Evolutionary conservation across 53 echinoderm and acorn worm species (phyloP), one percentile per base, ranked within the genome.

Genomic region (Zoroaster sp.): DNA sequence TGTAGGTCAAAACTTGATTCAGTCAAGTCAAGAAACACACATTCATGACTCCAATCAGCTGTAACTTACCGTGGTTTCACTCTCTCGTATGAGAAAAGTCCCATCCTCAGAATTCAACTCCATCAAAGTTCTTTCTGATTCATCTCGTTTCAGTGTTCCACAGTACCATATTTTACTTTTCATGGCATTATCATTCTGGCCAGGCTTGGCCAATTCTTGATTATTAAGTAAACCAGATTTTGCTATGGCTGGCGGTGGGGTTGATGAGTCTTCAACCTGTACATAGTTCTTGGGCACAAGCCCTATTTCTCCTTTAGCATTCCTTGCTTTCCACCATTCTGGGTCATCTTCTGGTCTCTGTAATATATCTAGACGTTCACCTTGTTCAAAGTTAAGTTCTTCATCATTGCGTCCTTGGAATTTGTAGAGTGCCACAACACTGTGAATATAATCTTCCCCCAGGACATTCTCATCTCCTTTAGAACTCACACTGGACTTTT

Each of bases 281-380:
- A 96, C 94, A 87, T 99, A 99, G 75, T 96, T 96, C 87, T 94
- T 91, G 47, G 99, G 99, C 31, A 99, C 99, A 9, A 99, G 94
- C 25, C 99, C 96, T 0, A 90, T 49, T 38, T 93, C 72, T 11
- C 96, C 99, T 0, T 90, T 78, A 30, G 92, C 94, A 73, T 99
- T 99, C 20, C 96, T 74, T 1, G 99, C 99, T 71, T 91, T 89
- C 99, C 99, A 99, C 99, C 99, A 99, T 17, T 99, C 99, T 0
- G 92, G 92, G 45, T 96, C 99, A 39, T 99, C 94, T 37, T 96
- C 94, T 1, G 99, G 94, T 63, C 91, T 93, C 77, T 94, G 94
- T 11, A 99, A 79, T 33, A 98, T 99, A 66, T 99, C 99, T 73
- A 99, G 82, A 20, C 88, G 69, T 51, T 96, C 99, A 5, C 93